Conservation (phyloP, 2,797 vertebrate species). For the Syndactyla subalaris region DNA sequence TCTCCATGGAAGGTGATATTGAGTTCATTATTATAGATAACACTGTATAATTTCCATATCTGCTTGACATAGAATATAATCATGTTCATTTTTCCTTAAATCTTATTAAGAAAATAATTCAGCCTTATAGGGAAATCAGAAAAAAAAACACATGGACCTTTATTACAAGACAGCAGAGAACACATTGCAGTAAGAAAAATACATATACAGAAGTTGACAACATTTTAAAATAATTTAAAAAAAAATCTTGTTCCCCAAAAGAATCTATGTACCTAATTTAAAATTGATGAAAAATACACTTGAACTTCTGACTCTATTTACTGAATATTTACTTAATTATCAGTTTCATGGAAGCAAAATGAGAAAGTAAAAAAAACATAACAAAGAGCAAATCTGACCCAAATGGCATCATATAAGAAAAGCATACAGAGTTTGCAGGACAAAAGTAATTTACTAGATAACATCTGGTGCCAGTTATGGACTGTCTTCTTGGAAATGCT, state of each 20-base stretch:
- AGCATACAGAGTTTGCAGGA: background rate
- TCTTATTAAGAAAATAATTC: background rate
- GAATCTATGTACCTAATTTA: background rate
- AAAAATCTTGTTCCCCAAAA: background rate
- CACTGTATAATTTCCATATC: background rate
- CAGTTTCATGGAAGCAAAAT: background rate
- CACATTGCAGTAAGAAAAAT: background rate
- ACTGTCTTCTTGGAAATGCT: background rate
- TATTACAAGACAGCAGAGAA: background rate
- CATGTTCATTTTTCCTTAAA: background rate
- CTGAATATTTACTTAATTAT: background rate
- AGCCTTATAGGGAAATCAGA: background rate
- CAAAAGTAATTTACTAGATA: conserved; percentile 30
- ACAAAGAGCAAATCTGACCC: background rate
- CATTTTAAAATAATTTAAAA: background rate
- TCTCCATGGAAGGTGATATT: background rate
- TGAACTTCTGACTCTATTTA: background rate
- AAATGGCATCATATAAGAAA: background rate
- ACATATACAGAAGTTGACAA: background rate
- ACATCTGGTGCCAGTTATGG: background rate
- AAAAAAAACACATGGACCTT: background rate
- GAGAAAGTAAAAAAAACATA: background rate
- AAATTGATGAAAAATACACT: background rate
- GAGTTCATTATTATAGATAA: background rate
- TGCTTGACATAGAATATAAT: background rate